phyloP scores from a whole-genome alignment of 2,888 invertebrate species.

The Ophioninae sp. region DNA sequence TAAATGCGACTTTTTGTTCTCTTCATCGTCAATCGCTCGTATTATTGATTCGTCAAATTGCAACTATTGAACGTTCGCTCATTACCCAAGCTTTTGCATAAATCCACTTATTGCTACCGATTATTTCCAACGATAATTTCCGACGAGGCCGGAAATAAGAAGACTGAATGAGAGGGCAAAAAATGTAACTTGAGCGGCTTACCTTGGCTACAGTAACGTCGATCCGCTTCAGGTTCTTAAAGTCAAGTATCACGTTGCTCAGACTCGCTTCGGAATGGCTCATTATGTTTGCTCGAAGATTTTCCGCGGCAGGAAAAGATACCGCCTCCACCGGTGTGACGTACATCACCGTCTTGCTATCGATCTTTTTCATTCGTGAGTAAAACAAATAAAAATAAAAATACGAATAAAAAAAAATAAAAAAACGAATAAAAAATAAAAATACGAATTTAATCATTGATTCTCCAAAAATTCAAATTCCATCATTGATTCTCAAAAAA shows the following conservation, averaged over 20 bases:
- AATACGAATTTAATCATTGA: too few species aligned
- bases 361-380: slow-evolving; percentile 69
- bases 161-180: slow-evolving; percentile 28
- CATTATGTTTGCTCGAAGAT: slow-evolving; percentile 83
- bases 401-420: too few species aligned
- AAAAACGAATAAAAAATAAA: too few species aligned
- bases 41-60: slow-evolving; percentile 15
- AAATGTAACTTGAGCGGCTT: slow-evolving; percentile 65
- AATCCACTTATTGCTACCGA: background rate
- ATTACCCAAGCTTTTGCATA: background rate
- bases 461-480: too few species aligned
- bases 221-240: slow-evolving; percentile 83
- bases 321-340: slow-evolving; percentile 88
- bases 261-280: slow-evolving; percentile 68
- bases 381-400: background rate
- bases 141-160: slow-evolving; percentile 3
- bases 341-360: slow-evolving; percentile 82
- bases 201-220: slow-evolving; percentile 85
- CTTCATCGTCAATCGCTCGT: background rate
- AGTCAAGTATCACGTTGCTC: slow-evolving; percentile 80
- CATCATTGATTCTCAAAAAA: too few species aligned
- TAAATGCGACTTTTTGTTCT: background rate
- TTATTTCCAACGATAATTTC: background rate
- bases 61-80: background rate
- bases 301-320: slow-evolving; percentile 91